Conservation (phyloP, 2,888 invertebrate species). For the Sarcophaga subvicina region DNA sequence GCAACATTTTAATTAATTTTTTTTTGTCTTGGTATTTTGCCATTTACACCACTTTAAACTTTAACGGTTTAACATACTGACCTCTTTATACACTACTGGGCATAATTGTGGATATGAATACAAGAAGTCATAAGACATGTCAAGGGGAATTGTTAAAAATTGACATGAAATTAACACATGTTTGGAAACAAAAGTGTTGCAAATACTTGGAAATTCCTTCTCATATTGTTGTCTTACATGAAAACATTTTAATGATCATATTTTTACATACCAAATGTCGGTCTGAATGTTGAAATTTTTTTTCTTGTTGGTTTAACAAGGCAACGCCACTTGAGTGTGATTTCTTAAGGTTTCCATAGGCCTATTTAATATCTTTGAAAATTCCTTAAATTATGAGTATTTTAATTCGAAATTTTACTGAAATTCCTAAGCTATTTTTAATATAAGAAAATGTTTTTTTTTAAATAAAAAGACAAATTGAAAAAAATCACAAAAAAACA, state of each 20-base stretch:
- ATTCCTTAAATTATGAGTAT: slow-evolving; percentile 11
- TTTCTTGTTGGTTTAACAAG: slow-evolving; percentile 17
- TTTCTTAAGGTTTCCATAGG: background rate
- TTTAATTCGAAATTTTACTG: slow-evolving; percentile 8
- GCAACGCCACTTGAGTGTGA: slow-evolving; percentile 32
- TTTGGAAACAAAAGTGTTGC: slow-evolving; percentile 25
- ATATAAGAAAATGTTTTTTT: background rate
- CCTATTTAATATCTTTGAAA: background rate
- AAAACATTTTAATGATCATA: slow-evolving; percentile 4
- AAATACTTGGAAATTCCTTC: background rate
- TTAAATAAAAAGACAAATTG: background rate
- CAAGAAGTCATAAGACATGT: background rate
- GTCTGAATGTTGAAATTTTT: slow-evolving; percentile 15
- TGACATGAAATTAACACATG: slow-evolving; percentile 30
- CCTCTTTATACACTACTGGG: slow-evolving; percentile 36
- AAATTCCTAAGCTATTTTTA: slow-evolving; percentile 61
- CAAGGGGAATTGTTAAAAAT: slow-evolving; percentile 21
- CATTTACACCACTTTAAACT: slow-evolving; percentile 38
- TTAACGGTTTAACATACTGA: slow-evolving; percentile 60
- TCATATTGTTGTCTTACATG: slow-evolving; percentile 10
- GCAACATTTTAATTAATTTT: slow-evolving; percentile 2
- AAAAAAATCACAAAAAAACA: background rate
- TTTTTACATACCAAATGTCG: background rate
- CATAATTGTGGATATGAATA: background rate
- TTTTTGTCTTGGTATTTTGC: background rate